phyloP scores from a whole-genome alignment of 2,797 vertebrate genomes.

The Hemitrygon akajei region DNA sequence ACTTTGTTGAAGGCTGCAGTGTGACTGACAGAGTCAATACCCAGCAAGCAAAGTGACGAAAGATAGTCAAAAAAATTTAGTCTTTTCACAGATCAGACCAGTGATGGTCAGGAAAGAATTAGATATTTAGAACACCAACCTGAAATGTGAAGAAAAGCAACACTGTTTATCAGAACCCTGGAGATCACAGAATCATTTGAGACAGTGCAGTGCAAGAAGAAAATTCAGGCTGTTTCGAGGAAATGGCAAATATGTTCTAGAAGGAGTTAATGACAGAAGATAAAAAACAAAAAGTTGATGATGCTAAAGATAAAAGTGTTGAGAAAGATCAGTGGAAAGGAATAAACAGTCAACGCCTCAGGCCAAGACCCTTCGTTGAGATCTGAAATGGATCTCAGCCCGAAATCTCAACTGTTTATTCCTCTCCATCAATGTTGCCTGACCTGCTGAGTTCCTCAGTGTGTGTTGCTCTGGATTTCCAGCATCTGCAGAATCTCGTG shows the following conservation, averaged over 20 bases:
- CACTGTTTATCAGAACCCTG: not conserved
- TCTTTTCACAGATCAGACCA: not conserved
- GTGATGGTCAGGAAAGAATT: not conserved
- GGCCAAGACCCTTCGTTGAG: no score
- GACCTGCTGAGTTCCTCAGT: no score
- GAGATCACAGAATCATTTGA: not conserved
- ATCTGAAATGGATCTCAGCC: no score
- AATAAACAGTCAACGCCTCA: no score
- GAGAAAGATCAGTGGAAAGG: not conserved
- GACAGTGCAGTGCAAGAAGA: not conserved
- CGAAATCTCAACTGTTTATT: no score
- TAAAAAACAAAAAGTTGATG: not conserved
- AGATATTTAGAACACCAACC: not conserved
- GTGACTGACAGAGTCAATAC: not conserved
- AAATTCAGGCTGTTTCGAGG: not conserved
- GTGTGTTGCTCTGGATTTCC: no score
- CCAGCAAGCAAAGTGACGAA: not conserved
- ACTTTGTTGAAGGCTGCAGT: not conserved
- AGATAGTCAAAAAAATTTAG: not conserved
- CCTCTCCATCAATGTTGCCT: no score
- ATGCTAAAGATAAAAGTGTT: not conserved
- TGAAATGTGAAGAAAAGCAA: not conserved
- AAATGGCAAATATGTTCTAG: not conserved
- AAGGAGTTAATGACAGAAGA: not conserved
- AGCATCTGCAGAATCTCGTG: no score